Evolutionary conservation across 1,140 invertebrate genomes (phyloP), one percentile per base, ranked within the genome.

Genomic region (Pachypeltis micranthus): DNA sequence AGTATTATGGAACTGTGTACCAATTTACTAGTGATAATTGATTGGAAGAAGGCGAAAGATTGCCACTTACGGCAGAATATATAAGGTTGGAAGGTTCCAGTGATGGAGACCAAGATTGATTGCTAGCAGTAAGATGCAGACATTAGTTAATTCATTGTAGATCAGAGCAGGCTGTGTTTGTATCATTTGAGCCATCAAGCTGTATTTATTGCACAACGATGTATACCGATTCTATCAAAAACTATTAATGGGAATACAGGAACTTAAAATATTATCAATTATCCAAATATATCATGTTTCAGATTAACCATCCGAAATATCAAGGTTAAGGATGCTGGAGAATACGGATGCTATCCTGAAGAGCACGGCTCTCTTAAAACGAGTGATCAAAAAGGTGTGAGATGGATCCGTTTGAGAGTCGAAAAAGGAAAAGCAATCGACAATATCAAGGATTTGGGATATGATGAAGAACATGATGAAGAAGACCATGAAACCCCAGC

Each of bases 261-360:
- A n/a, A n/a, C n/a, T n/a, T n/a, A n/a, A n/a, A n/a, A n/a, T n/a
- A n/a, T 39, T 39, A 16, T 10, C 16, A 16, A 16, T 39, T 39
- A 10, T 39, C 31, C 16, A 10, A 39, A 10, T 51, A 4, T 51
- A 14, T 51, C 4, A 16, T 51, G 47, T 4, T 47, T 62, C 25
- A 62, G 64, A 47, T 3, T 65, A 34, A 65, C 62, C 29, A 28
- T 62, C n/a, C 61, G 61, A 31, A 51, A 31, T 19, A 61, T 65
- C 1, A 63, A 62, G 31, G 54, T 16, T 24, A 63, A 63, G n/a
- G 64, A 65, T 58, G 47, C 31, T 12, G 64, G 64, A 23, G 58
- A 65, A 24, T 65, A 65, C 47, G 54, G 61, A 31, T 65, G 64
- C 21, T 21, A 10, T 51, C 47, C 47, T 21, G 47, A 51, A 10